A percentile compares a stretch with the other conserved stretches of the same genome.
phyloP scores from a whole-genome alignment of 2,888 invertebrate genomes.

The Caenorhabditis doughertyi region DNA sequence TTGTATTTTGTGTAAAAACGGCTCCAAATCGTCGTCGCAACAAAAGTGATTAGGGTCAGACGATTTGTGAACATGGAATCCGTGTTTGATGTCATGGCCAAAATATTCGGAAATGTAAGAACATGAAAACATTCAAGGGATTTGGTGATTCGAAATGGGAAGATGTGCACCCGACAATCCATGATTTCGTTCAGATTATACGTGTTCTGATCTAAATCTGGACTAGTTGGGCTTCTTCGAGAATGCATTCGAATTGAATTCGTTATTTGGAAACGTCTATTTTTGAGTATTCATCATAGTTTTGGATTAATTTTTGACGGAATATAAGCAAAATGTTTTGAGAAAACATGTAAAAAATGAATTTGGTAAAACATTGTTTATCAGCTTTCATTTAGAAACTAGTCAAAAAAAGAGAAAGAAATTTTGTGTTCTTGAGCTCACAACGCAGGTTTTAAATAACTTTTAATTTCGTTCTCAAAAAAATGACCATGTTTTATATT shows the following conservation, averaged over 20 bases:
- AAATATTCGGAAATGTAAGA: conserved; percentile 3
- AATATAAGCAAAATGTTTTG: background rate
- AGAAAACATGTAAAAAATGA: too few species aligned
- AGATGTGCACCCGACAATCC: conserved; percentile 17
- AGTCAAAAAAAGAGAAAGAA: too few species aligned
- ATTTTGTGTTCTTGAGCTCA: too few species aligned
- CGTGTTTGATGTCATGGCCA: conserved; percentile 42
- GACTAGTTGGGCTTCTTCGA: conserved; percentile 22
- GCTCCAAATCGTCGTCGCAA: conserved; percentile 37
- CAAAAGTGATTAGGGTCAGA: conserved; percentile 54
- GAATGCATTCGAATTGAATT: background rate
- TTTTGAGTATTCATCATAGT: background rate
- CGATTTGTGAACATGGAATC: conserved; percentile 27
- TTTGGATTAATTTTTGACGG: background rate
- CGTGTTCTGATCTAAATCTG: conserved; percentile 19
- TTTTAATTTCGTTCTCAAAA: too few species aligned
- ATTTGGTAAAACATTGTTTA: too few species aligned
- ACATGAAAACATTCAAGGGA: conserved; percentile 11
- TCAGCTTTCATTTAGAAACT: too few species aligned
- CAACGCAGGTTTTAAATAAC: too few species aligned
- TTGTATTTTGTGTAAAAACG: background rate
- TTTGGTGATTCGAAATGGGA: too few species aligned
- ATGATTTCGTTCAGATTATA: background rate
- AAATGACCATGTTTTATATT: too few species aligned
- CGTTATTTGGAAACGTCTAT: background rate